phyloP scores from a whole-genome alignment of 1,140 invertebrate genomes.

The Lasioglossum baleicum region DNA sequence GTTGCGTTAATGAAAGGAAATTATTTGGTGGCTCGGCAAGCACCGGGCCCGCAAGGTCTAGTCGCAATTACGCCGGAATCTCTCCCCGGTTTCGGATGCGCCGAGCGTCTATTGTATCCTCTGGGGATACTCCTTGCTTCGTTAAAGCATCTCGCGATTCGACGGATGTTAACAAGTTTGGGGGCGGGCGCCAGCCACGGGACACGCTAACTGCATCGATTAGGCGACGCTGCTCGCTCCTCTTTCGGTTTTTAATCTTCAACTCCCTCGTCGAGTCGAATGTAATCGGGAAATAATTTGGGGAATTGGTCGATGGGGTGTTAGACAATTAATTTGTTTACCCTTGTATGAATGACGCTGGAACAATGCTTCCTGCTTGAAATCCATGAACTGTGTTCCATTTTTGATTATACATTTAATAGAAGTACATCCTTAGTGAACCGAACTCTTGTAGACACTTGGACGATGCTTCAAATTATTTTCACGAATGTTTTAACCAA shows the following conservation, averaged over 20 bases:
- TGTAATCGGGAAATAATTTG: too few relatives aligned
- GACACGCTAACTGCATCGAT: conserved; percentile 4
- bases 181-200: not conserved
- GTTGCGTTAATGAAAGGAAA: conserved; percentile 61
- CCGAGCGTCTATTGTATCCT: conserved; percentile 30
- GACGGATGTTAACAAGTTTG: conserved; percentile 40
- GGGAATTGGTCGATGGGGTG: too few relatives aligned
- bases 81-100: not conserved
- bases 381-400: too few relatives aligned
- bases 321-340: too few relatives aligned
- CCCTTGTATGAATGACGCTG: too few relatives aligned
- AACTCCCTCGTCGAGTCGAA: too few relatives aligned
- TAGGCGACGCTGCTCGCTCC: not conserved
- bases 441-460: too few relatives aligned
- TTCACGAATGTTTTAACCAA: too few relatives aligned
- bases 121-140: conserved; percentile 42
- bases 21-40: conserved; percentile 46
- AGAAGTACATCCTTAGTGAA: too few relatives aligned
- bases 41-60: conserved; percentile 32
- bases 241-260: conserved; percentile 14
- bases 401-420: too few relatives aligned
- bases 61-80: conserved; percentile 40
- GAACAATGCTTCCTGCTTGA: too few relatives aligned
- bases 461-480: too few relatives aligned
- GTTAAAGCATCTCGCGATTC: conserved; percentile 38